A percentile compares a stretch with the other conserved stretches of the same genome.
Evolutionary conservation across 2,888 invertebrate species (phyloP).

Genomic region (Octonoba sinensis): DNA sequence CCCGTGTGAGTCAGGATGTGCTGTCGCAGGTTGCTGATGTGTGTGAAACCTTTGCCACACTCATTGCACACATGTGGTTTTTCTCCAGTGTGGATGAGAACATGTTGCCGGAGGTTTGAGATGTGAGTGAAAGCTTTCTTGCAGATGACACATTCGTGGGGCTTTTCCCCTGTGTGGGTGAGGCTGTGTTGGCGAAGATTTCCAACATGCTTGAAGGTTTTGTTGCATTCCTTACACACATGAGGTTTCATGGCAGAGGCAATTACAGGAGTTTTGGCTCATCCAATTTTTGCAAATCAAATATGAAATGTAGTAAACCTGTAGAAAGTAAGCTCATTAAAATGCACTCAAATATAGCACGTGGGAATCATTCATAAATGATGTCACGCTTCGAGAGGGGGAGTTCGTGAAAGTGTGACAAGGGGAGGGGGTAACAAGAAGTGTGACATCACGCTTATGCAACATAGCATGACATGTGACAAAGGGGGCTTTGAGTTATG

Average conservation of each 20-base stretch:
- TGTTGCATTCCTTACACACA: constrained; percentile 33
- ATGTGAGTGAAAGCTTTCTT: constrained; percentile 47
- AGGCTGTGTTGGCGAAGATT: constrained; percentile 53
- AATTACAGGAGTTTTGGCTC: background rate
- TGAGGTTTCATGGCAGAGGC: constrained; percentile 37
- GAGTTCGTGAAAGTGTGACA: no score
- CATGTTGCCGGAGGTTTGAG: constrained; percentile 47
- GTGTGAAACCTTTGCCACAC: constrained; percentile 51
- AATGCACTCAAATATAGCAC: no score
- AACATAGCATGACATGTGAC: no score
- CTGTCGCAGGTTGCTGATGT: constrained; percentile 44
- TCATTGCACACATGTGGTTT: constrained; percentile 45
- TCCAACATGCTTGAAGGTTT: constrained; percentile 42
- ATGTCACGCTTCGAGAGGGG: no score
- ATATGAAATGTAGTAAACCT: no score
- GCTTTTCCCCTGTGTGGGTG: constrained; percentile 57
- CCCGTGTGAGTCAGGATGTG: constrained; percentile 54
- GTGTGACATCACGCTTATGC: no score
- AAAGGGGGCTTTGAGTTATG: no score
- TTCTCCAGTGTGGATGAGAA: constrained; percentile 49
- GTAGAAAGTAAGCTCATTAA: no score
- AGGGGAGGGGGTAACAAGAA: no score
- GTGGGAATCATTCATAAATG: no score
- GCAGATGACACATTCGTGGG: constrained; percentile 43
- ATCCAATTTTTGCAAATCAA: no score